These are phyloP conservation scores for Acrocephalus scirpaceus DNA, from an alignment of 2,797 vertebrate species.

Conservation along the genomic window DNA sequence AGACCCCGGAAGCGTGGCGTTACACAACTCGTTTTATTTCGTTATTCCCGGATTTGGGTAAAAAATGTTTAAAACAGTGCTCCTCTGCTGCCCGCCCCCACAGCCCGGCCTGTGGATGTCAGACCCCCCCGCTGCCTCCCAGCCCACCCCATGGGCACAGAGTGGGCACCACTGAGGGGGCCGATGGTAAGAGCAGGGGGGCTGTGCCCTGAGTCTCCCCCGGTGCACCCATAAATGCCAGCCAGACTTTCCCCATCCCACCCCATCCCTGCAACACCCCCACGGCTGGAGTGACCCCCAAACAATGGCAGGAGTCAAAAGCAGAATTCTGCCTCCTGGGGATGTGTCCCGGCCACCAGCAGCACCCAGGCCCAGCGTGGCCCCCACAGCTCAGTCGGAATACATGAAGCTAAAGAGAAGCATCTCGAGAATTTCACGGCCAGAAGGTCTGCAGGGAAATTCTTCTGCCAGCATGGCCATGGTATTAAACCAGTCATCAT, in stretches of 20 bases:
- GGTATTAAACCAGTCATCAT: neutral
- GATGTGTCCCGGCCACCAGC: rapidly evolving
- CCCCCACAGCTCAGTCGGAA: neutral
- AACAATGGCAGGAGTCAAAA: neutral
- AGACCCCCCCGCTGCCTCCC: neutral
- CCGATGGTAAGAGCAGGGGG: rapidly evolving
- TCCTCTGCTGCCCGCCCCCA: neutral
- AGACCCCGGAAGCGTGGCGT: rapidly evolving
- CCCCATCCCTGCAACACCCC: neutral
- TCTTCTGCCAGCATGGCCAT: slow-evolving; percentile 48
- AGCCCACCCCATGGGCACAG: neutral
- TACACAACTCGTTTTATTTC: neutral
- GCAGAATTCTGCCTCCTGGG: neutral
- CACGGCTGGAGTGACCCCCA: neutral
- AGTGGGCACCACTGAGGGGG: no score
- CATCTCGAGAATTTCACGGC: neutral
- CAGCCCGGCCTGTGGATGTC: neutral
- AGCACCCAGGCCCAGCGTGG: neutral
- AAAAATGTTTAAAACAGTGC: slow-evolving; percentile 16
- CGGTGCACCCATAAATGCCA: neutral
- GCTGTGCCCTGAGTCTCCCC: neutral
- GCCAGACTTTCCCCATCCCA: neutral
- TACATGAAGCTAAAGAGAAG: neutral
- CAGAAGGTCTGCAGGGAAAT: neutral
- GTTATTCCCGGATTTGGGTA: neutral